Conservation (phyloP, 2,797 vertebrate genomes). For the Callimico goeldii region DNA sequence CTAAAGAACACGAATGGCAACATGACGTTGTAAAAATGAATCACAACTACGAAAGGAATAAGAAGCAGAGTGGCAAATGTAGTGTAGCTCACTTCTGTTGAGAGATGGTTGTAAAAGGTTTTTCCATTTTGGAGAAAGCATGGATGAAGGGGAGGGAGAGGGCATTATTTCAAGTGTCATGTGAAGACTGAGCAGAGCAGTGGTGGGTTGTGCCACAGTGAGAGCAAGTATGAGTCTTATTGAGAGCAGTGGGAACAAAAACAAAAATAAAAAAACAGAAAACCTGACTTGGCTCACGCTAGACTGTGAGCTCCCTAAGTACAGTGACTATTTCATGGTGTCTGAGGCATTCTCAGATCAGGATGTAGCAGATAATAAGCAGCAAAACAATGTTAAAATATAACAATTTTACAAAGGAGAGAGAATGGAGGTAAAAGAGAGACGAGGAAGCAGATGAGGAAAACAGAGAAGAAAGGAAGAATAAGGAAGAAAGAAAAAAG, state of each 20-base stretch:
- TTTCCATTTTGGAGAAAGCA: not conserved
- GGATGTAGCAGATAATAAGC: not conserved
- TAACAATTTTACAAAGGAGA: not conserved
- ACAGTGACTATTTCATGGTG: not conserved
- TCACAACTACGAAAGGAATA: not conserved
- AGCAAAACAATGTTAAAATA: not conserved
- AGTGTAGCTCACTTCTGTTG: fast-evolving
- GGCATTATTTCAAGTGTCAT: not conserved
- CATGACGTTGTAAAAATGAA: not conserved
- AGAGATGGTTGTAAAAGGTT: not conserved
- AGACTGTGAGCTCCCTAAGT: not conserved
- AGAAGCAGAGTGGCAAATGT: not conserved
- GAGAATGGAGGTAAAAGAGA: not conserved
- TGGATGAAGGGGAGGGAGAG: not conserved
- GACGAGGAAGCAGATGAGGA: not conserved
- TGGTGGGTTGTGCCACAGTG: not conserved
- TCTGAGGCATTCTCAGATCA: not conserved
- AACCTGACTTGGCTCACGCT: not conserved
- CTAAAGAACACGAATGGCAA: not conserved
- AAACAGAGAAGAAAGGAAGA: fast-evolving
- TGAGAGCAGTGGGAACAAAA: not conserved
- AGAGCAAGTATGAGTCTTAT: not conserved
- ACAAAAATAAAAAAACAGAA: not conserved
- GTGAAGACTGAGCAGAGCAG: not conserved
- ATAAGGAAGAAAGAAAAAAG: not conserved